Conservation (phyloP, 2,113 vertebrate genomes). For the Rana temporaria region DNA sequence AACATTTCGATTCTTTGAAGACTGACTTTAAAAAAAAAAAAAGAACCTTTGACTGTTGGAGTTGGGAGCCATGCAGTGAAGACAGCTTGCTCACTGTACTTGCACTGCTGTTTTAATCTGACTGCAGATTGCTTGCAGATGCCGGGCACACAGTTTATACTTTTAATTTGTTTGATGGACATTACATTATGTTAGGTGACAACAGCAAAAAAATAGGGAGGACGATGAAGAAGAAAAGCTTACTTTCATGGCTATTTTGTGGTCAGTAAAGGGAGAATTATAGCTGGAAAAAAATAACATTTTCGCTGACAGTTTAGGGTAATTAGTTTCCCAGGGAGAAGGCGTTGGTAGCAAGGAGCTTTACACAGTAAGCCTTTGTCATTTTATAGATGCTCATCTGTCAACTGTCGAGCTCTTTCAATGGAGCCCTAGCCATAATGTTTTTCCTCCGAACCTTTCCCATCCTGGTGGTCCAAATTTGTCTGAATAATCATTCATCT, state of each 20-base stretch:
- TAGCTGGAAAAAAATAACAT: slow-evolving; percentile 76
- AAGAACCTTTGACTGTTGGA: slow-evolving; percentile 25
- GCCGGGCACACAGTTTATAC: neutral
- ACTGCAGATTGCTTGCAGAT: slow-evolving; percentile 4
- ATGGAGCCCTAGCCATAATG: slow-evolving; percentile 74
- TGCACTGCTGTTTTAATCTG: neutral
- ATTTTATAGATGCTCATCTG: slow-evolving; percentile 84
- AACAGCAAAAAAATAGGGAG: slow-evolving; percentile 38
- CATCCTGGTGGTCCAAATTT: slow-evolving; percentile 78
- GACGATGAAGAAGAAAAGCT: slow-evolving; percentile 18
- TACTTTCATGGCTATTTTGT: slow-evolving; percentile 59
- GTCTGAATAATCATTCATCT: slow-evolving; percentile 71
- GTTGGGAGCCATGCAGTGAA: neutral
- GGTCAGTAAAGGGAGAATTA: slow-evolving; percentile 69
- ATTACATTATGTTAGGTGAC: slow-evolving; percentile 23
- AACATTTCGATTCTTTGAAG: slow-evolving; percentile 22
- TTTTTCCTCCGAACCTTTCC: slow-evolving; percentile 80
- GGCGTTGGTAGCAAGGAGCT: slow-evolving; percentile 65
- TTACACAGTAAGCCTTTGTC: slow-evolving; percentile 79
- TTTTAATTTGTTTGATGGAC: slow-evolving; percentile 39
- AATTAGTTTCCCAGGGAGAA: slow-evolving; percentile 84
- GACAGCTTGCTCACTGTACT: slow-evolving; percentile 30
- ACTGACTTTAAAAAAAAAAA: slow-evolving; percentile 22
- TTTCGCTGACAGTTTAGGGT: slow-evolving; percentile 72
- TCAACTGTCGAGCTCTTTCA: slow-evolving; percentile 85